These are phyloP conservation scores for Carterocephalus palaemon DNA, from an alignment of 2,888 invertebrate genomes.

Conservation along the genomic window DNA sequence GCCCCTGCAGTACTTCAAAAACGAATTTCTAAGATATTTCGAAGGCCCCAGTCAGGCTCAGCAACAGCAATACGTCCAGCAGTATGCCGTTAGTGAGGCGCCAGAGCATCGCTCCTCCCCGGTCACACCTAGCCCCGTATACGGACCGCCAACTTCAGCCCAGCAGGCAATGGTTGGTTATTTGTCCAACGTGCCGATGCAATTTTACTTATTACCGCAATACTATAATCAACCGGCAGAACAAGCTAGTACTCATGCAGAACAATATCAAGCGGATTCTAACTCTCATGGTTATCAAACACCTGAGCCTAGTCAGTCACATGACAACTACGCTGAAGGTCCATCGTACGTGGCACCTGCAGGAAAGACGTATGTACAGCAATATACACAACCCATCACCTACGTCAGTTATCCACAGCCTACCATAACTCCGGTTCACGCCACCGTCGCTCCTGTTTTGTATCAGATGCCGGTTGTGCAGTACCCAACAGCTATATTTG, in stretches of 20 bases:
- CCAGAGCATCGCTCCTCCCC: no score
- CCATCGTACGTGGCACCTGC: constrained; percentile 52
- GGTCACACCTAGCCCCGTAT: constrained; percentile 41
- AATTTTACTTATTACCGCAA: constrained; percentile 69
- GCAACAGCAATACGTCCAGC: constrained; percentile 59
- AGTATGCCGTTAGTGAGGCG: constrained; percentile 65
- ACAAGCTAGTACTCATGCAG: constrained; percentile 38
- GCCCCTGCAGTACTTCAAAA: constrained; percentile 58
- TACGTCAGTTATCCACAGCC: constrained; percentile 58
- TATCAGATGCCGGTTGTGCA: constrained; percentile 59
- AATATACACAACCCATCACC: constrained; percentile 46
- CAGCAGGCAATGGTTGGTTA: constrained; percentile 68
- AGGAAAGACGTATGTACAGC: constrained; percentile 52
- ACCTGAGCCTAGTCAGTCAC: constrained; percentile 51
- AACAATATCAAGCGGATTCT: constrained; percentile 44
- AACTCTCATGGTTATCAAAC: constrained; percentile 42
- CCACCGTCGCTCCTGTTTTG: constrained; percentile 49
- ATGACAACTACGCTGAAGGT: constrained; percentile 56
- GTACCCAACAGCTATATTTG: constrained; percentile 47
- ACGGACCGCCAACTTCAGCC: constrained; percentile 38
- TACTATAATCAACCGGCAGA: constrained; percentile 55
- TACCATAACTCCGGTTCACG: constrained; percentile 43
- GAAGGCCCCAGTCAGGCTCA: constrained; percentile 47
- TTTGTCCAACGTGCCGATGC: constrained; percentile 68
- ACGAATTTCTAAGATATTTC: constrained; percentile 53